Conservation (phyloP, 2,888 invertebrate species). For the Dexiosoma caninum region DNA sequence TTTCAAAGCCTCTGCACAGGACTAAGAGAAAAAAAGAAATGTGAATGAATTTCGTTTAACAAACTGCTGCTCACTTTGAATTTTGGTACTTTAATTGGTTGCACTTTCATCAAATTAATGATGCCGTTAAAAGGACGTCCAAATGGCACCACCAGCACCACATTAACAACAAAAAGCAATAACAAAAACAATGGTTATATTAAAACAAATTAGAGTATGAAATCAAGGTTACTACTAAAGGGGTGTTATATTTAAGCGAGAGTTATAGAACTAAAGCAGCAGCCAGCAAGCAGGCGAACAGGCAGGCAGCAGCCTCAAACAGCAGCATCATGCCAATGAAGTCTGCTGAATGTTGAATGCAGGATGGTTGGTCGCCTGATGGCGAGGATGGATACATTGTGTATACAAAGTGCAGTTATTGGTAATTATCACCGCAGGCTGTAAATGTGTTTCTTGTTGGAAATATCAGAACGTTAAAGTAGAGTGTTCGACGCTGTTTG, state of each 20-base stretch:
- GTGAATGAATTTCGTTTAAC: constrained; percentile 41
- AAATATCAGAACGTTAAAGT: constrained; percentile 17
- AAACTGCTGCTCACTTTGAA: constrained; percentile 41
- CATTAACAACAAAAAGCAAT: constrained; percentile 14
- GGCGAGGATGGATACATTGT: constrained; percentile 47
- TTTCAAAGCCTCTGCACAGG: constrained; percentile 22
- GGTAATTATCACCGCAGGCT: constrained; percentile 62
- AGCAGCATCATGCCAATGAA: constrained; percentile 15
- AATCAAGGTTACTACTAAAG: constrained; percentile 59
- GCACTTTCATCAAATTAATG: constrained; percentile 62
- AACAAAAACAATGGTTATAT: constrained; percentile 16
- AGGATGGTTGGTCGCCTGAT: background rate
- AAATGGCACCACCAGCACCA: constrained; percentile 52
- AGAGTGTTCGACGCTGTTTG: constrained; percentile 37
- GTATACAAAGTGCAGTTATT: constrained; percentile 61
- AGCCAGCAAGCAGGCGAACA: background rate
- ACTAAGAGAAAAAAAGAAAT: constrained; percentile 9
- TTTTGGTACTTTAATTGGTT: constrained; percentile 33
- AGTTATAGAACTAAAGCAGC: background rate
- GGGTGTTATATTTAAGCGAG: constrained; percentile 46
- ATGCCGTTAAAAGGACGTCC: constrained; percentile 57
- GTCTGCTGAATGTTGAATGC: background rate
- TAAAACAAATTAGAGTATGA: constrained; percentile 58
- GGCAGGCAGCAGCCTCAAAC: background rate
- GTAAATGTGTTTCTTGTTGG: constrained; percentile 41